A percentile compares a stretch with the other conserved stretches of the same genome.
Conservation (phyloP, 2,888 invertebrate species). For the Drosophila mimica region DNA sequence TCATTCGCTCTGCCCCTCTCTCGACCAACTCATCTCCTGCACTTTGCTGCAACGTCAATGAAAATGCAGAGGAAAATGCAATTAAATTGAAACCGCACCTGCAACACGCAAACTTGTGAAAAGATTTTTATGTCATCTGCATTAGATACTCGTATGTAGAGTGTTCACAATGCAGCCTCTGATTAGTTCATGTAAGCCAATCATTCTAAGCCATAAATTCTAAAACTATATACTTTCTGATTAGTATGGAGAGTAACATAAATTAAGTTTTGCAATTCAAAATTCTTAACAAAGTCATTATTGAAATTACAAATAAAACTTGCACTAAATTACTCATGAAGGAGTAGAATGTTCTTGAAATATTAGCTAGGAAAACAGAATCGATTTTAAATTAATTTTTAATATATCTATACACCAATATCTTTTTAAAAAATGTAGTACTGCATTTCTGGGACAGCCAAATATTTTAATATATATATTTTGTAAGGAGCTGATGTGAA, state of each 20-base stretch:
- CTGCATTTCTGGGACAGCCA: not conserved
- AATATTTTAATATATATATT: not conserved
- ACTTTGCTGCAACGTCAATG: conserved; percentile 16
- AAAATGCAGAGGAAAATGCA: conserved; percentile 58
- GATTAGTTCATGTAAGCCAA: not conserved
- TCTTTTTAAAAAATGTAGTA: fast-evolving
- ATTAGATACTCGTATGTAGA: conserved; percentile 10
- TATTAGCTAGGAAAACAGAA: not conserved
- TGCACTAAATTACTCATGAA: not conserved
- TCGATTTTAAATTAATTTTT: not conserved
- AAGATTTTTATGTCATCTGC: conserved; percentile 33
- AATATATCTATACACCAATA: no score
- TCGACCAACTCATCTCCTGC: not conserved
- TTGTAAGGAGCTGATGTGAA: no score
- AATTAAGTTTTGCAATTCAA: not conserved
- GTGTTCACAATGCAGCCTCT: not conserved
- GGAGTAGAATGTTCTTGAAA: not conserved
- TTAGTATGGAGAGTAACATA: not conserved
- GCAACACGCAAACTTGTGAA: conserved; percentile 21
- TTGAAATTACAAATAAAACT: not conserved
- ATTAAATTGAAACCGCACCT: conserved; percentile 70
- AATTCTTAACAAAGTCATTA: not conserved
- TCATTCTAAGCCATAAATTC: no score
- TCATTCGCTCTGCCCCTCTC: conserved; percentile 15
- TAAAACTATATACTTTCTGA: not conserved